Evolutionary conservation across 2,888 invertebrate genomes (phyloP).

Genomic region (Athalia cordata): DNA sequence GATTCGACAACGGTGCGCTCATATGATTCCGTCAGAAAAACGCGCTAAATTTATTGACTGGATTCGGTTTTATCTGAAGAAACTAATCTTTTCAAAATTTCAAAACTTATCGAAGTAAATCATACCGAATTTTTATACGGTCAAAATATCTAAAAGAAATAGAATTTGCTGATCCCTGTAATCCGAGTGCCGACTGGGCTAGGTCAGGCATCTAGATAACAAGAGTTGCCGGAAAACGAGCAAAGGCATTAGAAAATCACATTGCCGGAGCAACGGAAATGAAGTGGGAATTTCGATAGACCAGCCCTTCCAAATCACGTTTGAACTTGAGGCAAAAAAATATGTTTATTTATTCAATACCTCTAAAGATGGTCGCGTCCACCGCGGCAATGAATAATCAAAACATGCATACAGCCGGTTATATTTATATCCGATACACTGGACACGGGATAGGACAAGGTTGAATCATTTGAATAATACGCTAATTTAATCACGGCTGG

Average conservation of each 20-base stretch:
- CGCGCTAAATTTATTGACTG: no score
- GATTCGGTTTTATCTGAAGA: no score
- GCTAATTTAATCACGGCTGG: not conserved
- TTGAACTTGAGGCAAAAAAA: constrained; percentile 13
- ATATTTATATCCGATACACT: not conserved
- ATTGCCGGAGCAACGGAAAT: not conserved
- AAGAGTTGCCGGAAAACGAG: not conserved
- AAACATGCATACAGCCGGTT: not conserved
- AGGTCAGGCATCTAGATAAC: not conserved
- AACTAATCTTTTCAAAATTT: no score
- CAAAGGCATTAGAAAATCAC: not conserved
- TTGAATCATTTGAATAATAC: constrained; percentile 16
- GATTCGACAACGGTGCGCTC: not conserved
- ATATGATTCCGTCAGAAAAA: no score
- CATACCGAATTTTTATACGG: no score
- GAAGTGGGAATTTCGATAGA: not conserved
- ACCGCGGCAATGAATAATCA: not conserved
- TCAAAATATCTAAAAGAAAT: no score
- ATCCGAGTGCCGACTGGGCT: not conserved
- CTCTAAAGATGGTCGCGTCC: no score
- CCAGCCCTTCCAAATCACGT: not conserved
- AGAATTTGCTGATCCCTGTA: not conserved
- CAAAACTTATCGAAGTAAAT: no score
- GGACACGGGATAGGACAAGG: constrained; percentile 23
- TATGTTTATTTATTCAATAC: constrained; percentile 2